Evolutionary conservation across 1,140 invertebrate genomes (phyloP), one percentile per base, ranked within the genome.

Genomic region (Probaryconus sp.): DNA sequence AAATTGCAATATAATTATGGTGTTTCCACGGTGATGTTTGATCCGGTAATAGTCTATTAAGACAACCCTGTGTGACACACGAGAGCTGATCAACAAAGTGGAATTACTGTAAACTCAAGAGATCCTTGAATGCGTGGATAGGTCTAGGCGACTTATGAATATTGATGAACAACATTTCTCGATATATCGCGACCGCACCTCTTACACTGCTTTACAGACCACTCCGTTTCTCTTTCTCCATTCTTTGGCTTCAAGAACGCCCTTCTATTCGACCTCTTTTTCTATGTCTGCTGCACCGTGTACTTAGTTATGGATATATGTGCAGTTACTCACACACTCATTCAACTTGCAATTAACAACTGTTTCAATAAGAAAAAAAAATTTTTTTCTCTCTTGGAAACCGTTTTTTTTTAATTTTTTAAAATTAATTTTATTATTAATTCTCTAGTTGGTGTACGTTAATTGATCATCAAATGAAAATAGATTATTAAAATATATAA

Each of bases 101-200:
- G 47, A 48, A 63, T 77, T 53, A 56, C 48, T 79, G 67, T 76
- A 78, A 76, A 72, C 75, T 77, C 68, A 30, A 31, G 53, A 53
- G 77, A 85, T 85, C 84, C 83, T 86, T 84, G 84, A 84, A 81
- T 45, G 79, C 65, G 67, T 73, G 69, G 79, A 81, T 80, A 82
- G 72, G 77, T 78, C 77, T 81, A 78, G 55, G 68, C 67, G 77
- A 83, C 79, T 86, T 87, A 87, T 87, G 85, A 86, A 87, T 87
- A 86, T 85, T 85, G 82, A 86, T 87, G 84, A 82, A 85, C n/a
- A n/a, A n/a, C 78, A 79, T 85, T 85, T 84, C 81, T 80, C 77
- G 76, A 78, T 69, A 68, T 70, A 77, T 64, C 56, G 64, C 50
- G 69, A 79, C 79, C 76, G 71, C 81, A 80, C 77, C 79, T 79